phyloP scores from a whole-genome alignment of 2,113 vertebrate species.

The Colistium nudipinnis region DNA sequence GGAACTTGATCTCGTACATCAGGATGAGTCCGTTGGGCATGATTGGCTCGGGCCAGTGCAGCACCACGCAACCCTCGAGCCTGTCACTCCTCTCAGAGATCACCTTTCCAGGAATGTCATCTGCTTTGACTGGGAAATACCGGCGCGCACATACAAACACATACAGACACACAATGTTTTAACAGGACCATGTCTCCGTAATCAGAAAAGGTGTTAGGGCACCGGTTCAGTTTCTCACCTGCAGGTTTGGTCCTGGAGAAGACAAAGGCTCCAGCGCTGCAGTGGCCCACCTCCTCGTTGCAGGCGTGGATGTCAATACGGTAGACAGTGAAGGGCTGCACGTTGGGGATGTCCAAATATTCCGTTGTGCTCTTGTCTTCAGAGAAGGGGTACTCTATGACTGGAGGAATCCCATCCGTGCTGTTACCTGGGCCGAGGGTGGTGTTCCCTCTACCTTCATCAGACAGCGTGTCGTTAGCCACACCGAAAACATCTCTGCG shows the following conservation, averaged over 20 bases:
- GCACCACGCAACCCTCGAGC: slow-evolving; percentile 85
- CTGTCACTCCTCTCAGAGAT: slow-evolving; percentile 86
- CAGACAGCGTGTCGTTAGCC: slow-evolving; percentile 84
- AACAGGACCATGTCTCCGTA: background rate
- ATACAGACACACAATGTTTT: background rate
- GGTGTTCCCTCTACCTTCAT: slow-evolving; percentile 76
- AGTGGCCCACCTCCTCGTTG: slow-evolving; percentile 91
- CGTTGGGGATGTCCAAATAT: slow-evolving; percentile 87
- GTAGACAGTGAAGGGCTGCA: slow-evolving; percentile 94
- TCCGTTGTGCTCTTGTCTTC: slow-evolving; percentile 87
- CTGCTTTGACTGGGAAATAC: slow-evolving; percentile 86
- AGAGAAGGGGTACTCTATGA: slow-evolving; percentile 88
- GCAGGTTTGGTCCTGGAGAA: slow-evolving; percentile 96
- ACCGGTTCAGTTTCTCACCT: slow-evolving; percentile 80
- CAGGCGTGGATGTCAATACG: slow-evolving; percentile 97
- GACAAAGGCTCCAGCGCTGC: slow-evolving; percentile 94
- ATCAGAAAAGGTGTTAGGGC: background rate
- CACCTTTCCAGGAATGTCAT: slow-evolving; percentile 92
- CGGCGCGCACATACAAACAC: background rate
- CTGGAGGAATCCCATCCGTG: slow-evolving; percentile 82
- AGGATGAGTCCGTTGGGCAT: slow-evolving; percentile 94
- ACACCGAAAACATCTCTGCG: slow-evolving; percentile 87
- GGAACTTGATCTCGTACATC: slow-evolving; percentile 96
- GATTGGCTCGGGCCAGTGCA: slow-evolving; percentile 90
- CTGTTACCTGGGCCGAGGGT: slow-evolving; percentile 70